Evolutionary conservation across 2,888 invertebrate genomes (phyloP).

Genomic region (Oscheius sp.): DNA sequence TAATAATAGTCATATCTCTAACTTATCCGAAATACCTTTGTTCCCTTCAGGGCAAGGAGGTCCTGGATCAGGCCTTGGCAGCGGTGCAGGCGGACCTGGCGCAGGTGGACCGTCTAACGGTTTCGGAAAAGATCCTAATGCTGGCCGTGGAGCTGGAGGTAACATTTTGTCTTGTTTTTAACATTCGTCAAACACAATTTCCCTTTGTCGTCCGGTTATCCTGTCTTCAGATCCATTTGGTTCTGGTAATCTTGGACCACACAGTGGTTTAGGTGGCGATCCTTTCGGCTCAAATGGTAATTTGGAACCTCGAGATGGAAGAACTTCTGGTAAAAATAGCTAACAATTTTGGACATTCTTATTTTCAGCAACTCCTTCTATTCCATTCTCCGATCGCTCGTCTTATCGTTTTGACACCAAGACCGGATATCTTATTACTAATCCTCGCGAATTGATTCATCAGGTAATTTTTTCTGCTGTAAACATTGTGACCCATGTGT

Average conservation of each 20-base stretch:
- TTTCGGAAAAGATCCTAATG: slow-evolving; percentile 37
- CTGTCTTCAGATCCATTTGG: slow-evolving; percentile 26
- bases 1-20: not conserved
- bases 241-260: slow-evolving; percentile 20
- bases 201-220: slow-evolving; percentile 21
- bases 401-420: slow-evolving; percentile 58
- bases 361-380: slow-evolving; percentile 35
- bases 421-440: slow-evolving; percentile 70
- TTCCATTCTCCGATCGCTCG: slow-evolving; percentile 59
- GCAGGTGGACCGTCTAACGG: slow-evolving; percentile 20
- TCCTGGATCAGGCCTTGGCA: slow-evolving; percentile 25
- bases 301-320: slow-evolving; percentile 31
- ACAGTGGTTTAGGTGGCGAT: slow-evolving; percentile 29
- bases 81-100: slow-evolving; percentile 16
- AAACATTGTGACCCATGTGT: too few relatives aligned
- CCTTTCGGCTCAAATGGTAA: slow-evolving; percentile 34
- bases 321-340: slow-evolving; percentile 17
- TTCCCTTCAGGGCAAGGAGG: slow-evolving; percentile 40
- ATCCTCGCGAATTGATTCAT: slow-evolving; percentile 71
- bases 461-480: slow-evolving; percentile 39
- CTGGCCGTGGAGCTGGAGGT: slow-evolving; percentile 46
- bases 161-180: slow-evolving; percentile 35
- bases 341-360: not conserved
- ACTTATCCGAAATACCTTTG: slow-evolving; percentile 19
- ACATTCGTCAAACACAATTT: slow-evolving; percentile 1